Percentiles rank a stretch among this genome's conserved stretches.
phyloP scores from a whole-genome alignment of 2,113 vertebrate species.

The Ailuropoda melanoleuca region DNA sequence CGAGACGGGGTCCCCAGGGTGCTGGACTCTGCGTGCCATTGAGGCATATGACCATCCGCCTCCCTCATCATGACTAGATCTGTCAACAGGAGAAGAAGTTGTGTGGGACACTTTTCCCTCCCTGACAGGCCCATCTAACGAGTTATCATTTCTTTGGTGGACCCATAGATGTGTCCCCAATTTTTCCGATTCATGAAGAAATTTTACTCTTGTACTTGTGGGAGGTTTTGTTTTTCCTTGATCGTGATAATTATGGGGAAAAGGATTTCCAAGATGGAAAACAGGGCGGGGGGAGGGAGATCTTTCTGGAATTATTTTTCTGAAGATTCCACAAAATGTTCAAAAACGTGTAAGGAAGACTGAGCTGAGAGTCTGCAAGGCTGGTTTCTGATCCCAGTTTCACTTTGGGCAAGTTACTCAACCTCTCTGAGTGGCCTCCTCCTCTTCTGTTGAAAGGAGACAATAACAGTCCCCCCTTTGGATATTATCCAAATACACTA shows the following conservation, averaged over 20 bases:
- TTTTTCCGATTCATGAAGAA: not conserved
- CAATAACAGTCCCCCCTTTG: not conserved
- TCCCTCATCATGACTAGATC: accelerated
- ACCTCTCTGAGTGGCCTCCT: not conserved
- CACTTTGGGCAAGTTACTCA: not conserved
- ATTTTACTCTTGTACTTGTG: not conserved
- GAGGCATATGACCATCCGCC: not conserved
- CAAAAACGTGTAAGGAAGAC: not conserved
- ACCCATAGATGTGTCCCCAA: not conserved
- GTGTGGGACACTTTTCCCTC: not conserved
- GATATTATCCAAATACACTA: not conserved
- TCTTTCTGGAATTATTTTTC: not conserved
- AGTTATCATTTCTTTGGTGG: not conserved
- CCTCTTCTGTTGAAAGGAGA: not conserved
- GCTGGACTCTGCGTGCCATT: accelerated
- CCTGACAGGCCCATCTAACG: not conserved
- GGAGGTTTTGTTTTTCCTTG: not conserved
- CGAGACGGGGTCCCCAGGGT: not conserved
- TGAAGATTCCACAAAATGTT: not conserved
- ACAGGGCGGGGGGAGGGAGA: not conserved
- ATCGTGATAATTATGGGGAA: not conserved
- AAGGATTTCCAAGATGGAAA: not conserved
- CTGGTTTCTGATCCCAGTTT: not conserved
- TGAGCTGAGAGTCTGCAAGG: not conserved
- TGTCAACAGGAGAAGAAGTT: not conserved